phyloP scores from a whole-genome alignment of 2,888 invertebrate species.

The Mythimna ferrago region DNA sequence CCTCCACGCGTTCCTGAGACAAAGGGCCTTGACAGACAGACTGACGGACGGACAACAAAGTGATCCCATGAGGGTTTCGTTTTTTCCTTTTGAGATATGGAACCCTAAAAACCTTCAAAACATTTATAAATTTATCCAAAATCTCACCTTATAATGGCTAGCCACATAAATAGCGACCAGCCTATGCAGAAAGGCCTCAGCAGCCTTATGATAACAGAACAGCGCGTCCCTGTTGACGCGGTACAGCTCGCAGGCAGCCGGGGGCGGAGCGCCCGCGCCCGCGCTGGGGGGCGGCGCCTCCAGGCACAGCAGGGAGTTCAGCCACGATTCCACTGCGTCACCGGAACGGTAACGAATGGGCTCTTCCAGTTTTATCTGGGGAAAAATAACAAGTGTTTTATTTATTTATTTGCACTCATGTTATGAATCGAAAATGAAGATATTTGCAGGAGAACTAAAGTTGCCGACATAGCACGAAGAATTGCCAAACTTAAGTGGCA shows the following conservation, averaged over 20 bases:
- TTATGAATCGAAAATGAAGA: too few relatives aligned
- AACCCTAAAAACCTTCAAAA: too few relatives aligned
- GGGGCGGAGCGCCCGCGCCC: constrained; percentile 96
- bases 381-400: background rate
- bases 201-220: constrained; percentile 98
- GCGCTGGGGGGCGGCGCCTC: constrained; percentile 94
- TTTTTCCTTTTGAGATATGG: too few relatives aligned
- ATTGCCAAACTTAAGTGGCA: too few relatives aligned
- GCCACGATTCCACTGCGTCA: constrained; percentile 97
- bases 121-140: too few relatives aligned
- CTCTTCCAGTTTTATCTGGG: constrained; percentile 95
- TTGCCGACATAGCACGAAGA: too few relatives aligned
- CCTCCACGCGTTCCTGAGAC: too few relatives aligned
- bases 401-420: too few relatives aligned
- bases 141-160: constrained; percentile 97
- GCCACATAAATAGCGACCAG: constrained; percentile 98
- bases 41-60: too few relatives aligned
- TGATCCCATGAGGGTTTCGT: too few relatives aligned
- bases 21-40: too few relatives aligned
- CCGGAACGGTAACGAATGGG: constrained; percentile 97
- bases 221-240: constrained; percentile 97
- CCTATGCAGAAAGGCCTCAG: constrained; percentile 97
- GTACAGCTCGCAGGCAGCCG: constrained; percentile 96
- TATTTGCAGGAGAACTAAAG: too few relatives aligned
- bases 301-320: constrained; percentile 97